These are phyloP conservation scores for Saxidomus purpurata DNA, from an alignment of 1,140 invertebrate species.

Conservation along the genomic window DNA sequence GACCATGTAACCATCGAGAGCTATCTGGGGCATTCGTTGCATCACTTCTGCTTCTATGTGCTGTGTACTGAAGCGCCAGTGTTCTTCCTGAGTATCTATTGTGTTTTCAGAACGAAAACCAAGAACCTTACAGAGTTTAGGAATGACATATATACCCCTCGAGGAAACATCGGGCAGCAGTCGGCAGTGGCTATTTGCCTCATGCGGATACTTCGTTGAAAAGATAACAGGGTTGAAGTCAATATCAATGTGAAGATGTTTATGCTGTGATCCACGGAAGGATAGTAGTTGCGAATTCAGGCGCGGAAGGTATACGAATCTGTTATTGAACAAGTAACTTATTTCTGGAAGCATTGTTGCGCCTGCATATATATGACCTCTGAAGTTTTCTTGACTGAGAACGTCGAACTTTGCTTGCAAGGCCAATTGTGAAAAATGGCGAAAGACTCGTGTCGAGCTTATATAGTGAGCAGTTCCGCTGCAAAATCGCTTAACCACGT, in stretches of 20 bases:
- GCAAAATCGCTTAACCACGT: constrained; percentile 17
- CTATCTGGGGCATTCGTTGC: not conserved
- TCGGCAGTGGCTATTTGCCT: not conserved
- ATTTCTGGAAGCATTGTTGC: constrained; percentile 10
- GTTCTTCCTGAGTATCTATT: not conserved
- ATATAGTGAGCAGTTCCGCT: not conserved
- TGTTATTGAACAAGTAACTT: not conserved
- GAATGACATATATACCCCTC: constrained; percentile 25
- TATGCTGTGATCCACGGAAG: constrained; percentile 1
- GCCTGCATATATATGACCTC: constrained; percentile 34
- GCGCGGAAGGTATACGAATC: not conserved
- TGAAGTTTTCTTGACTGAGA: not conserved
- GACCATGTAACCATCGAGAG: constrained; percentile 39
- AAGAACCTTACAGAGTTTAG: not conserved
- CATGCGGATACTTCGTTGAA: not conserved
- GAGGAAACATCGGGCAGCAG: not conserved
- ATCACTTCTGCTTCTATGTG: constrained; percentile 35
- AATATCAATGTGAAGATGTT: constrained; percentile 19
- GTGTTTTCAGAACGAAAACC: not conserved
- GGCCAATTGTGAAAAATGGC: constrained; percentile 1
- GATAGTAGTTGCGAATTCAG: not conserved
- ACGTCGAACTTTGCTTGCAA: constrained; percentile 17
- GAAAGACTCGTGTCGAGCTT: not conserved
- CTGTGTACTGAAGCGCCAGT: constrained; percentile 18
- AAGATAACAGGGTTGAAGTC: constrained; percentile 44